Percentiles rank a stretch among this genome's conserved stretches.
Evolutionary conservation across 1,140 invertebrate species (phyloP).

Genomic region (Ceratina australensis): DNA sequence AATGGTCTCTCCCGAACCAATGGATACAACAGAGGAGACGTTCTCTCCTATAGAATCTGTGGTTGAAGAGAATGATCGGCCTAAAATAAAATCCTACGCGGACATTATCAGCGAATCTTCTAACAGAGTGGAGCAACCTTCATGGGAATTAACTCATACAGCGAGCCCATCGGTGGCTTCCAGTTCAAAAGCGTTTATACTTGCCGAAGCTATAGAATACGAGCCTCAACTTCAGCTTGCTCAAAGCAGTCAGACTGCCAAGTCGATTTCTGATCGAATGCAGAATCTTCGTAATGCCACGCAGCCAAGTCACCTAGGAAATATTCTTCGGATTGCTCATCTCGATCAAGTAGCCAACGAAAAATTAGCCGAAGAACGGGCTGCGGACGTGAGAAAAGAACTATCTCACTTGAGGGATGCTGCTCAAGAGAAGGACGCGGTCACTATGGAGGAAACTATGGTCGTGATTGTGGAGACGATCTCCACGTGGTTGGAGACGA

Average conservation of each 20-base stretch:
- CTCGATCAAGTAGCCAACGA: conserved; percentile 80
- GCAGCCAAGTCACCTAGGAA: conserved; percentile 79
- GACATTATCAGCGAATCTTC: conserved; percentile 59
- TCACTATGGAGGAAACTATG: conserved; percentile 84
- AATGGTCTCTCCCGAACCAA: conserved; percentile 55
- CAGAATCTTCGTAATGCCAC: conserved; percentile 79
- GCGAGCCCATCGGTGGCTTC: conserved; percentile 30
- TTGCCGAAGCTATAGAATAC: conserved; percentile 55
- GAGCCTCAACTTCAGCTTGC: conserved; percentile 66
- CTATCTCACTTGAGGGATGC: conserved; percentile 83
- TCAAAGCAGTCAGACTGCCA: conserved; percentile 72
- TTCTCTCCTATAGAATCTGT: conserved; percentile 65
- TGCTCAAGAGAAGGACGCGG: conserved; percentile 82
- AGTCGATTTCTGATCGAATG: conserved; percentile 79
- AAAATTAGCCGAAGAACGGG: conserved; percentile 80
- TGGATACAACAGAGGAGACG: conserved; percentile 69
- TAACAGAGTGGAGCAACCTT: conserved; percentile 38
- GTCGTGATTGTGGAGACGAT: conserved; percentile 89
- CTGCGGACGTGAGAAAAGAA: conserved; percentile 80
- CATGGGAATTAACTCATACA: conserved; percentile 61
- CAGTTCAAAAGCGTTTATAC: conserved; percentile 56
- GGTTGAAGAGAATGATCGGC: conserved; percentile 23
- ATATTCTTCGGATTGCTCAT: conserved; percentile 82
- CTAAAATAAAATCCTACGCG: conserved; percentile 60
- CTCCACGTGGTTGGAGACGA: conserved; percentile 89